These are phyloP conservation scores for Nettapus auritus DNA, from an alignment of 2,113 vertebrate genomes.

Conservation along the genomic window DNA sequence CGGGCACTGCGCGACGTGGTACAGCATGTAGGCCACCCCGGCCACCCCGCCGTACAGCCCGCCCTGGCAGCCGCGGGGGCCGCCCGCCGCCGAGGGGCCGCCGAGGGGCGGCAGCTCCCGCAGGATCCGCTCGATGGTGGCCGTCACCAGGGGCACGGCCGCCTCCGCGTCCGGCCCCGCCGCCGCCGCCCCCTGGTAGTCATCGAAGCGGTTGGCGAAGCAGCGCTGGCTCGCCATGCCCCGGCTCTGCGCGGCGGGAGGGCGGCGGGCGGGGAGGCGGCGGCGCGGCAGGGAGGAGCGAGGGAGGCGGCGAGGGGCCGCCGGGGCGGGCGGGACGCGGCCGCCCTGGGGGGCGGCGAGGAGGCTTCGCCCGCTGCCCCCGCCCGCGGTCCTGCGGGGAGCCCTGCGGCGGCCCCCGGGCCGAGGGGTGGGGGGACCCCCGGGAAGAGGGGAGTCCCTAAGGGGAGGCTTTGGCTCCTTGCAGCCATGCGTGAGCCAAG, in stretches of 20 bases:
- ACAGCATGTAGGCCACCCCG: constrained; percentile 85
- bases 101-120: constrained; percentile 77
- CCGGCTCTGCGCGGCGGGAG: constrained; percentile 3
- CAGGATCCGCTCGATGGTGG: constrained; percentile 83
- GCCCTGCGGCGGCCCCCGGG: no score
- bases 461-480: not conserved
- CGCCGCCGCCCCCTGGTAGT: constrained; percentile 84
- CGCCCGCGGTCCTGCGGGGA: no score
- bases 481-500: not conserved
- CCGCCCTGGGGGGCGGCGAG: no score
- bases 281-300: not conserved
- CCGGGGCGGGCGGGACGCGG: not conserved
- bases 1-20: constrained; percentile 86
- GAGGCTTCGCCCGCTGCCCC: no score
- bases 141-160: constrained; percentile 77
- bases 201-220: constrained; percentile 87
- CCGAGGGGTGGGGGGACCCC: no score
- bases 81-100: no score
- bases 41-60: constrained; percentile 81
- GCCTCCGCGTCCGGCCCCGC: constrained; percentile 76
- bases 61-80: constrained; percentile 73
- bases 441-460: not conserved
- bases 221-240: constrained; percentile 82
- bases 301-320: not conserved
- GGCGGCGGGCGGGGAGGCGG: not conserved